Percentiles rank a stretch among this genome's conserved stretches.
Conservation (phyloP, 1,140 invertebrate species). For the Drosophila baimaii region DNA sequence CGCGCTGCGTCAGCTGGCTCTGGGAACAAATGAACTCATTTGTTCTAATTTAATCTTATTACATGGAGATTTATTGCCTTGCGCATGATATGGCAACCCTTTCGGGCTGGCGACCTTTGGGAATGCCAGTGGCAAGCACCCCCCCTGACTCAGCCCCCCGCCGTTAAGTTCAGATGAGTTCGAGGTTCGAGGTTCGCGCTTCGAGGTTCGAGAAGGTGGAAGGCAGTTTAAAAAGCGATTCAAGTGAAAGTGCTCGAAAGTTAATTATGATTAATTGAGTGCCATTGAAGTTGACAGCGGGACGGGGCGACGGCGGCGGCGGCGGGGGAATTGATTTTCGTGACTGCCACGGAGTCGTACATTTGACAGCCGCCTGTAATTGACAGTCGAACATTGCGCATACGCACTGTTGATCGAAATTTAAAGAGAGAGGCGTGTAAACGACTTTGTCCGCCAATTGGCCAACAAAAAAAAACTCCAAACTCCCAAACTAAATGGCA, state of each 20-base stretch:
- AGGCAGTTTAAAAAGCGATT: conserved; percentile 61
- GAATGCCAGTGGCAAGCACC: neutral
- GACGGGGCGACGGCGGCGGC: too few species aligned
- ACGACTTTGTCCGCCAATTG: conserved; percentile 25
- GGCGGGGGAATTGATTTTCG: conserved; percentile 70
- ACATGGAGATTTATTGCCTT: conserved; percentile 74
- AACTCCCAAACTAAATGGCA: conserved; percentile 13
- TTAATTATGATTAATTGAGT: conserved; percentile 81
- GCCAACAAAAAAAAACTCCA: conserved; percentile 17
- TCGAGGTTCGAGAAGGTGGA: neutral
- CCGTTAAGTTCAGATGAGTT: conserved; percentile 5
- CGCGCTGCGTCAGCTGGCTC: conserved; percentile 42
- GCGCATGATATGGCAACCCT: conserved; percentile 71
- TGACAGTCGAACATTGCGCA: conserved; percentile 66
- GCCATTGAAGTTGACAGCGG: conserved; percentile 57
- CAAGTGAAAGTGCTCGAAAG: conserved; percentile 62
- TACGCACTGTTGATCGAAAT: conserved; percentile 55
- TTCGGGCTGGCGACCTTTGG: conserved; percentile 21
- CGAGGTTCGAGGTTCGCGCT: neutral
- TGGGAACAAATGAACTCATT: conserved; percentile 78
- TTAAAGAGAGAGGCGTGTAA: conserved; percentile 42
- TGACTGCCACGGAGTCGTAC: conserved; percentile 46
- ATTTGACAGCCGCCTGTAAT: conserved; percentile 62
- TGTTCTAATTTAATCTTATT: conserved; percentile 81
- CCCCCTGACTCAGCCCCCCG: conserved; percentile 22